phyloP scores from a whole-genome alignment of 2,113 vertebrate species.

The Formicarius rufipectus region DNA sequence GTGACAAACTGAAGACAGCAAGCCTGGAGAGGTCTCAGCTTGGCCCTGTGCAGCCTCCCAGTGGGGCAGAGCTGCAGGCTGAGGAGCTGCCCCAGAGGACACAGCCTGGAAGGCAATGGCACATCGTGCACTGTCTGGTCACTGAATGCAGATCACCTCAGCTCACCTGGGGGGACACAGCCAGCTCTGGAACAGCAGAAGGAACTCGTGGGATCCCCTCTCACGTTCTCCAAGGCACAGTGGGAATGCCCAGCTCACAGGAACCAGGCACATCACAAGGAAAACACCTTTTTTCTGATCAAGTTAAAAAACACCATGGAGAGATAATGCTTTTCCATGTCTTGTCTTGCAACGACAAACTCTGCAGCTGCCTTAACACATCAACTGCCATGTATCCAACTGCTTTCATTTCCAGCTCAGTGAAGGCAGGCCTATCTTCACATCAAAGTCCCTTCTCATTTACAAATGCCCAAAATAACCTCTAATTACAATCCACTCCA shows the following conservation, averaged over 20 bases:
- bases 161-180: not conserved
- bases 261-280: not conserved
- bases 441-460: constrained; percentile 41
- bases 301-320: not conserved
- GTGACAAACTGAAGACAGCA: not conserved
- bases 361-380: not conserved
- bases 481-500: constrained; percentile 39
- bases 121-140: not conserved
- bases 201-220: not conserved
- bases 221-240: fast-evolving
- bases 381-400: not conserved
- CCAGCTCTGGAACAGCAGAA: not conserved
- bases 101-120: not conserved
- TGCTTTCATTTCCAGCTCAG: not conserved
- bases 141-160: not conserved
- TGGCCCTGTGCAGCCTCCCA: not conserved
- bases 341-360: not conserved
- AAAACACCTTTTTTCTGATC: not conserved
- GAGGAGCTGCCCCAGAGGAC: not conserved
- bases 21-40: not conserved
- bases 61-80: not conserved
- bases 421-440: not conserved
- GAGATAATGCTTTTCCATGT: not conserved
- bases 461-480: constrained; percentile 18
- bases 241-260: not conserved